A percentile compares a stretch with the other conserved stretches of the same genome.
Conservation (phyloP, 1,140 invertebrate genomes). For the Drosophila rhopaloa region DNA sequence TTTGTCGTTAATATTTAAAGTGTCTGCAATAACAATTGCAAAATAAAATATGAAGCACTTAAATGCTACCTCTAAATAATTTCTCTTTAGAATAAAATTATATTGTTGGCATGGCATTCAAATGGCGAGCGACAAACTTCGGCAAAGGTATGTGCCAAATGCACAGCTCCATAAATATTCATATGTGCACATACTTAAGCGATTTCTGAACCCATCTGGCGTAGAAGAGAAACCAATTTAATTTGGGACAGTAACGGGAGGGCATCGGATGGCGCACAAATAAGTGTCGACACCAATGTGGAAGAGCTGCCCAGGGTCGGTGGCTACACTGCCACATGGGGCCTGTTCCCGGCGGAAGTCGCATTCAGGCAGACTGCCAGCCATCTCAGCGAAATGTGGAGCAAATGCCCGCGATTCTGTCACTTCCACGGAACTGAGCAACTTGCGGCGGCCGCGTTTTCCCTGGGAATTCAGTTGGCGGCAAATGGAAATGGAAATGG, state of each 20-base stretch:
- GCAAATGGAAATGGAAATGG: constrained; percentile 50
- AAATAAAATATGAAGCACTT: constrained; percentile 6
- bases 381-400: constrained; percentile 60
- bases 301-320: constrained; percentile 29
- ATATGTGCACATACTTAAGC: neutral
- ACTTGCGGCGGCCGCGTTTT: constrained; percentile 50
- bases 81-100: neutral
- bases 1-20: constrained; percentile 11
- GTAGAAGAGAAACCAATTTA: constrained; percentile 22
- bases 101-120: neutral
- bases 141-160: constrained; percentile 29
- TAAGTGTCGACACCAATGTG: constrained; percentile 41
- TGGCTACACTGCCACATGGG: constrained; percentile 9
- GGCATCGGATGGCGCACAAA: constrained; percentile 27
- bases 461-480: constrained; percentile 67
- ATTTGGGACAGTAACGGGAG: constrained; percentile 45
- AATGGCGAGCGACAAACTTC: neutral
- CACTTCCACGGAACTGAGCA: constrained; percentile 57
- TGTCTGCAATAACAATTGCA: constrained; percentile 14
- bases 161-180: constrained; percentile 34
- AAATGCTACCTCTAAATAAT: neutral
- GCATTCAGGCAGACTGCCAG: constrained; percentile 16
- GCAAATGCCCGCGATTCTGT: constrained; percentile 49
- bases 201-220: constrained; percentile 34
- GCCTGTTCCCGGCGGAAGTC: constrained; percentile 55